Base-by-base conservation (phyloP, 1,140 invertebrate genomes). In the Hypsibius dujardini region DNA sequence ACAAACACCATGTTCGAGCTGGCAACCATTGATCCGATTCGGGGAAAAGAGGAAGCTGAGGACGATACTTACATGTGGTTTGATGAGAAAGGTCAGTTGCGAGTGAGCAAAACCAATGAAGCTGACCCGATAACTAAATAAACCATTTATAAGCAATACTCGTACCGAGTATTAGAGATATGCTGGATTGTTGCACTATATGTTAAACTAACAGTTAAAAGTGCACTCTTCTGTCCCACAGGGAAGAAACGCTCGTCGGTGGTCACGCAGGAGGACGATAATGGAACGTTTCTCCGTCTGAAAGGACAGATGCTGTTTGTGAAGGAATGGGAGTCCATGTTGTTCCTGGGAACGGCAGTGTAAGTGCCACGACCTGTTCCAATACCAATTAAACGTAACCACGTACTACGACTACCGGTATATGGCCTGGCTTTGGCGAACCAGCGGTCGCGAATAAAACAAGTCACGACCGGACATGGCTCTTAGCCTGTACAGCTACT, bases 281-380 rank as follows among this genome's bases (percentile, higher is more conserved):
- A 89, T 81, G 81, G 86, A 70, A 87, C 86, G 76, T 86, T 87
- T 69, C 79, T 92, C 1, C 79, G 88, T 74, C 79, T 92, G 0
- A 92, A 92, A 86, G 90, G 89, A 75, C 92, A 96, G 84, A 97
- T 98, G 93, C 88, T 96, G 76, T 95, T 92, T 78, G 94, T 97
- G 90, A 88, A 91, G 72, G 92, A 95, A 76, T 97, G 93, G 94
- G 86, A 89, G 73, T 89, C 92, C 86, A 92, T 97, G 81, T 90
- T 95, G 84, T 97, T 94, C 78, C 82, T 97, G 42, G 92, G 90
- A 15, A 95, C 92, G 0, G 94, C 94, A 0, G 89, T 96, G 72
- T 84, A 78, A 79, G 79, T 76, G n/a, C n/a, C n/a, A 1, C 2
- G 50, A 42, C 3, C 40, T 46, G 72, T 28, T 45, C 2, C 50